Conservation (phyloP, 2,888 invertebrate species). For the Cephus spinipes region DNA sequence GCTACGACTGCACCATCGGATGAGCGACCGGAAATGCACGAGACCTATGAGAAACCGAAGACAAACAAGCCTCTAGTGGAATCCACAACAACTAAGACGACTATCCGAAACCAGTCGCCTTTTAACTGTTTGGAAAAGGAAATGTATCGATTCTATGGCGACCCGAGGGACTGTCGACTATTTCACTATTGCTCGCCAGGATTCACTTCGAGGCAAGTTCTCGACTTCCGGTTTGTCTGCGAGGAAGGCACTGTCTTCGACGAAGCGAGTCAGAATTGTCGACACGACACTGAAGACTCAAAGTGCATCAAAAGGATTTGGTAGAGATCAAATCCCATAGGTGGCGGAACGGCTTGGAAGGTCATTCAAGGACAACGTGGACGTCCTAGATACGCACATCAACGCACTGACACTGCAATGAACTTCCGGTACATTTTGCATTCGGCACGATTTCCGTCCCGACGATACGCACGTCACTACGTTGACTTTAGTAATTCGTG, state of each 20-base stretch:
- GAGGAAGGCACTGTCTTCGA: constrained; percentile 71
- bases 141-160: constrained; percentile 71
- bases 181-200: constrained; percentile 75
- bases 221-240: constrained; percentile 73
- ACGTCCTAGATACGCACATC: not conserved
- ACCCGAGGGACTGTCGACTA: constrained; percentile 71
- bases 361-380: not conserved
- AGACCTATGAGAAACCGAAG: constrained; percentile 16
- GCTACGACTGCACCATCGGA: not conserved
- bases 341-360: not conserved
- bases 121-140: constrained; percentile 71
- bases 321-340: constrained; percentile 32
- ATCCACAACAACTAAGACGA: not conserved
- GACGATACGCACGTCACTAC: constrained; percentile 2
- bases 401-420: not conserved
- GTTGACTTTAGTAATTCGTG: constrained; percentile 63
- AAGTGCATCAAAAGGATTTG: constrained; percentile 55
- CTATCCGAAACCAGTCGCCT: constrained; percentile 41
- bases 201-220: constrained; percentile 69
- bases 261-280: constrained; percentile 69
- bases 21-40: constrained; percentile 27
- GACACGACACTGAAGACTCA: constrained; percentile 49
- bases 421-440: not conserved
- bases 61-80: constrained; percentile 21
- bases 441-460: not conserved